Conservation (phyloP, 2,113 vertebrate genomes). For the Pyxicephalus adspersus region DNA sequence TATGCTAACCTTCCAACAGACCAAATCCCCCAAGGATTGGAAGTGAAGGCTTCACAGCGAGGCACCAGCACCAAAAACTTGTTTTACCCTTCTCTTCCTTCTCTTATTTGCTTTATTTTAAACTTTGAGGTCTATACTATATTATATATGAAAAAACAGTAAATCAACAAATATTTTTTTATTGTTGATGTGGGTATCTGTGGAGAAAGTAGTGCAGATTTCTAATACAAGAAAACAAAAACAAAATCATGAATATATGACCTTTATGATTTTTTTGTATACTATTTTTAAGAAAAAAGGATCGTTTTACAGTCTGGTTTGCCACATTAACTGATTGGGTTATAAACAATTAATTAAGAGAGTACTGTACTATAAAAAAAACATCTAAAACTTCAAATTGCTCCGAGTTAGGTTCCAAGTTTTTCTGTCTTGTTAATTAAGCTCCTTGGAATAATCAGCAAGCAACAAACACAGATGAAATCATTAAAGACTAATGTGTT, state of each 20-base stretch:
- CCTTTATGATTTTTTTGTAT: too few relatives aligned
- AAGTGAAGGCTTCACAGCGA: too few relatives aligned
- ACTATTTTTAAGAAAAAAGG: not conserved
- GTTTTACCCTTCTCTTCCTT: too few relatives aligned
- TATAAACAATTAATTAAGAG: slow-evolving; percentile 52
- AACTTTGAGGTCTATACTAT: too few relatives aligned
- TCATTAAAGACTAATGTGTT: not conserved
- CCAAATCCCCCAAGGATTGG: too few relatives aligned
- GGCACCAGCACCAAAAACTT: too few relatives aligned
- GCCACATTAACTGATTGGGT: slow-evolving; percentile 38
- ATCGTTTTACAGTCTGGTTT: slow-evolving; percentile 10
- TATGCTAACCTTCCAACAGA: too few relatives aligned
- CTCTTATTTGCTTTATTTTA: too few relatives aligned
- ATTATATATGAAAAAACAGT: too few relatives aligned
- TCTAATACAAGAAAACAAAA: slow-evolving; percentile 36
- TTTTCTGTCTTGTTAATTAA: slow-evolving; percentile 42
- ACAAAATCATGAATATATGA: not conserved
- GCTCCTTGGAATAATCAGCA: not conserved
- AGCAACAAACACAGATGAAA: slow-evolving; percentile 18
- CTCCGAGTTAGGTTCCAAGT: slow-evolving; percentile 22
- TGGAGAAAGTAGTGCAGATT: slow-evolving; percentile 42
- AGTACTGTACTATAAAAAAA: slow-evolving; percentile 30
- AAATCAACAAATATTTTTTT: too few relatives aligned
- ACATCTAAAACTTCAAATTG: slow-evolving; percentile 31
- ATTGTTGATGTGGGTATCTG: too few relatives aligned